Conservation (phyloP, 2,797 vertebrate species). For the Bryconaethiops microstoma region DNA sequence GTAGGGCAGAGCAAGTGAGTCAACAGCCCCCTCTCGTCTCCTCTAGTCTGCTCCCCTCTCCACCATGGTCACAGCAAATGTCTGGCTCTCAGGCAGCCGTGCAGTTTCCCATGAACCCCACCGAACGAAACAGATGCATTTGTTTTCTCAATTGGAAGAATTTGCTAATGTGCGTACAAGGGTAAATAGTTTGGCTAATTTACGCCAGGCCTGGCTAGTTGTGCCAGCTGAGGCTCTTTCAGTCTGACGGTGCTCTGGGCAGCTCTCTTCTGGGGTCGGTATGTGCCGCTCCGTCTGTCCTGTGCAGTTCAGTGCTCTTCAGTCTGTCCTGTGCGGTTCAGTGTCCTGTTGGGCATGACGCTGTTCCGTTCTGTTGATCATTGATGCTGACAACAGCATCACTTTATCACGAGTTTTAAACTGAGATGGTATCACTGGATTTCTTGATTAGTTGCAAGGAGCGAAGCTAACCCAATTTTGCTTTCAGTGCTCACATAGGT, state of each 20-base stretch:
- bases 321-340: conserved; percentile 25
- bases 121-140: conserved; percentile 73
- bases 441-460: not conserved
- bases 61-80: conserved; percentile 68
- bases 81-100: conserved; percentile 72
- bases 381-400: not conserved
- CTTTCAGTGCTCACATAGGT: not conserved
- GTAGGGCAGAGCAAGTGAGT: conserved; percentile 29
- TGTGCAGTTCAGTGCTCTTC: conserved; percentile 22
- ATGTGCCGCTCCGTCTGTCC: conserved; percentile 4
- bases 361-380: not conserved
- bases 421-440: not conserved
- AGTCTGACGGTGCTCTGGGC: not conserved
- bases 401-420: not conserved
- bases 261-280: not conserved
- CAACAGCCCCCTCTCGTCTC: conserved; percentile 50
- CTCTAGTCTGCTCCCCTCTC: conserved; percentile 48
- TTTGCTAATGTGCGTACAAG: conserved; percentile 72
- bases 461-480: not conserved
- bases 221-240: conserved; percentile 62
- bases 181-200: conserved; percentile 76
- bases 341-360: not conserved
- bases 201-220: conserved; percentile 62
- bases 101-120: conserved; percentile 70
- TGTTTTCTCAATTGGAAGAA: conserved; percentile 76